A percentile compares a stretch with the other conserved stretches of the same genome.
phyloP scores from a whole-genome alignment of 2,797 vertebrate species.

The Crocidura indochinensis region DNA sequence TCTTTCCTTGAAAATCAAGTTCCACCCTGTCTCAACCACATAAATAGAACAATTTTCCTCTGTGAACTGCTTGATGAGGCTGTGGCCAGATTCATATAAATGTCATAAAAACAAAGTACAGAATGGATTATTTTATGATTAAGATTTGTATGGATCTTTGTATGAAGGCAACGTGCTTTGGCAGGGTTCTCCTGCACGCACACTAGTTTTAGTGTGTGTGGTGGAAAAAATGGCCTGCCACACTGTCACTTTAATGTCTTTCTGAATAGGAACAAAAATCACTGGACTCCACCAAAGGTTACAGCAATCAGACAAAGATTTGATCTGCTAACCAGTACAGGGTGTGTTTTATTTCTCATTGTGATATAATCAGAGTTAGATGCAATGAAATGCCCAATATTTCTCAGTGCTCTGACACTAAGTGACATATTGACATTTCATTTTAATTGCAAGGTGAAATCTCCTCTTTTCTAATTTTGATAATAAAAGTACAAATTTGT shows the following conservation, averaged over 20 bases:
- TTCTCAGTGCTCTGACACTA: slow-evolving; percentile 75
- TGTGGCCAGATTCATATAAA: slow-evolving; percentile 88
- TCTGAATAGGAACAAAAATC: slow-evolving; percentile 84
- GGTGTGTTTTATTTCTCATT: slow-evolving; percentile 75
- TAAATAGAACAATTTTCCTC: slow-evolving; percentile 88
- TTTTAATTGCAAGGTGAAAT: slow-evolving; percentile 77
- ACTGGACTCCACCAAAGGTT: slow-evolving; percentile 83
- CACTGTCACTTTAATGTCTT: slow-evolving; percentile 86
- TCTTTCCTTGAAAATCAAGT: slow-evolving; percentile 84
- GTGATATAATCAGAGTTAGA: slow-evolving; percentile 61
- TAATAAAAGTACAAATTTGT: slow-evolving; percentile 70
- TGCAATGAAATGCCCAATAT: slow-evolving; percentile 77
- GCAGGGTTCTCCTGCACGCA: slow-evolving; percentile 81
- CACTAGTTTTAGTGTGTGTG: slow-evolving; percentile 87
- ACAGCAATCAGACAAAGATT: slow-evolving; percentile 78
- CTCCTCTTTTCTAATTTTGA: slow-evolving; percentile 74
- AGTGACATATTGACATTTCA: slow-evolving; percentile 73
- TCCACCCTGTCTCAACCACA: slow-evolving; percentile 86
- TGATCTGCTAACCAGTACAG: slow-evolving; percentile 79
- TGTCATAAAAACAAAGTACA: slow-evolving; percentile 87
- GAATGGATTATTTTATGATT: slow-evolving; percentile 88
- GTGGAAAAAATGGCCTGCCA: slow-evolving; percentile 84
- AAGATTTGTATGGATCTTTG: slow-evolving; percentile 88
- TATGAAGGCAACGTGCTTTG: slow-evolving; percentile 86
- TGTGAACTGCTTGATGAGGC: slow-evolving; percentile 86